Percentiles rank a stretch among this genome's conserved stretches.
These are phyloP conservation scores for Rhaphigaster nebulosa DNA, from an alignment of 2,888 invertebrate species.

Conservation along the genomic window DNA sequence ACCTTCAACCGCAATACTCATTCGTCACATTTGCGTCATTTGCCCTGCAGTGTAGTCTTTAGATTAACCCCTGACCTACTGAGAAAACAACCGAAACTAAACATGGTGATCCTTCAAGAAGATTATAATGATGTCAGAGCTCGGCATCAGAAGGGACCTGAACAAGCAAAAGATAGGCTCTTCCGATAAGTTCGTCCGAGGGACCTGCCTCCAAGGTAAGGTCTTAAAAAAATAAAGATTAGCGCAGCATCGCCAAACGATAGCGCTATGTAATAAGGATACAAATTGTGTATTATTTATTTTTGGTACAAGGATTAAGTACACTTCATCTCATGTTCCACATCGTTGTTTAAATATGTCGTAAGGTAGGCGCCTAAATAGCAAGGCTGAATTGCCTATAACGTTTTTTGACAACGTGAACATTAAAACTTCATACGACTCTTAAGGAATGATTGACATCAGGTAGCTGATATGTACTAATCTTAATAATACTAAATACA, in stretches of 20 bases:
- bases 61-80: slow-evolving; percentile 46
- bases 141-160: slow-evolving; percentile 11
- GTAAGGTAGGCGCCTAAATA: not conserved
- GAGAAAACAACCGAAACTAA: slow-evolving; percentile 6
- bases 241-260: not conserved
- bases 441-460: too few relatives aligned
- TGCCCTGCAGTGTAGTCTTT: slow-evolving; percentile 33
- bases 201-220: not conserved
- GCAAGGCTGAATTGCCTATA: not conserved
- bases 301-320: not conserved
- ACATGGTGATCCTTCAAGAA: not conserved
- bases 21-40: slow-evolving; percentile 13
- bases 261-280: not conserved
- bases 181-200: not conserved
- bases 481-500: too few relatives aligned
- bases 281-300: slow-evolving; percentile 5
- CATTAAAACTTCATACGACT: too few relatives aligned
- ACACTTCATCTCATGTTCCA: not conserved
- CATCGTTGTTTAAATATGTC: not conserved
- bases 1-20: slow-evolving; percentile 16
- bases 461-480: too few relatives aligned
- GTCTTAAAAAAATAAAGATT: not conserved
- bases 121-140: slow-evolving; percentile 45
- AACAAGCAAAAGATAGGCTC: slow-evolving; percentile 4
- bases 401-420: not conserved